Percentiles rank a stretch among this genome's conserved stretches.
These are phyloP conservation scores for Cetoscarus ocellatus DNA, from an alignment of 2,797 vertebrate genomes.

Conservation along the genomic window DNA sequence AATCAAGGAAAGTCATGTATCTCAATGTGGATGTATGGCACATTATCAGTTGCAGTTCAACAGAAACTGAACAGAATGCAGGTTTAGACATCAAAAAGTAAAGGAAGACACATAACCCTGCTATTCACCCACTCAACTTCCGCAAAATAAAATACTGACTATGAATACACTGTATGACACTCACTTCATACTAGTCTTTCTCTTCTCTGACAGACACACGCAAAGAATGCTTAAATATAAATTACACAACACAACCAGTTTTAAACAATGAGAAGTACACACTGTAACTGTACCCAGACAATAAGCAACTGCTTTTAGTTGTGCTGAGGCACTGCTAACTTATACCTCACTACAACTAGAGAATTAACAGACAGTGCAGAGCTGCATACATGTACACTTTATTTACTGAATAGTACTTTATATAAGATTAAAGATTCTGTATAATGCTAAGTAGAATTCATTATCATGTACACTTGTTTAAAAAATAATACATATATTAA, in stretches of 20 bases:
- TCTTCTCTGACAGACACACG: slow-evolving; percentile 9
- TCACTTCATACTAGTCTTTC: slow-evolving; percentile 45
- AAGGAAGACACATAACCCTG: slow-evolving; percentile 51
- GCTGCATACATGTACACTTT: no score
- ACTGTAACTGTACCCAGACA: not conserved
- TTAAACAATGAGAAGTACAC: not conserved
- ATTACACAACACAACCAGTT: not conserved
- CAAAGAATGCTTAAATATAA: not conserved
- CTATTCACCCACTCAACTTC: slow-evolving; percentile 71
- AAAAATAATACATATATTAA: no score
- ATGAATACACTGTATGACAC: slow-evolving; percentile 63
- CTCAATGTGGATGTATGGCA: slow-evolving; percentile 8
- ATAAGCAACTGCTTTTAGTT: no score
- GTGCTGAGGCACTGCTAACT: no score
- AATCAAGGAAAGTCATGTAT: slow-evolving; percentile 3
- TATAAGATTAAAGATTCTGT: no score
- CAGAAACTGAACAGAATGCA: slow-evolving; percentile 63
- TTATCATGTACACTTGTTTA: no score
- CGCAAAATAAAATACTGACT: slow-evolving; percentile 61
- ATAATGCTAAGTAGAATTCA: no score
- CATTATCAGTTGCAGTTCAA: slow-evolving; percentile 14
- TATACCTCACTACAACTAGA: no score
- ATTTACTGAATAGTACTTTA: no score
- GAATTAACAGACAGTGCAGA: no score
- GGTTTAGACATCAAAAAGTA: slow-evolving; percentile 64